Evolutionary conservation across 30 jellyfish, hydroid and myxozoan genomes (phyloP).

Genomic region (Aurelia aurita): DNA sequence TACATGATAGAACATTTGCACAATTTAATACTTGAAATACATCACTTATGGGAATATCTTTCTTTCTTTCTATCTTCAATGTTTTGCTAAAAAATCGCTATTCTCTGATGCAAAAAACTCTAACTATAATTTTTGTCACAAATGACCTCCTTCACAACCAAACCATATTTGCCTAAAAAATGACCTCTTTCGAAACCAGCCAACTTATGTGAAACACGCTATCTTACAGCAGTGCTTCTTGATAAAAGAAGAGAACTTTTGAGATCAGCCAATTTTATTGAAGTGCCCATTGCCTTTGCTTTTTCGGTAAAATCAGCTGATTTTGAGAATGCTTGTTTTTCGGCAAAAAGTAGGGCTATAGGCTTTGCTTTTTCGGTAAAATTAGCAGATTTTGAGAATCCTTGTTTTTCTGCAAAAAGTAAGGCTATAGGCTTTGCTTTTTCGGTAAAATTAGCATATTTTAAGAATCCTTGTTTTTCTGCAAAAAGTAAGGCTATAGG

Average conservation of each 20-base stretch:
- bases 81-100: too few relatives aligned
- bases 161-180: neutral
- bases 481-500: too few relatives aligned
- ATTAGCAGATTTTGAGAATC: neutral
- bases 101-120: too few relatives aligned
- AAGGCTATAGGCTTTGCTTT: neutral
- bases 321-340: neutral
- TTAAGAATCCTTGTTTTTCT: too few relatives aligned
- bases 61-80: neutral
- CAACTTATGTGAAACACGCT: neutral
- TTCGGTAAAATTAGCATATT: neutral
- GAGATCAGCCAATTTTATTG: neutral
- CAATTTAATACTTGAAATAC: too few relatives aligned
- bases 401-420: neutral
- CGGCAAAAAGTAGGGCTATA: neutral
- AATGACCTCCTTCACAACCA: neutral
- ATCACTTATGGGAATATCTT: neutral
- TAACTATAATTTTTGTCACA: too few relatives aligned
- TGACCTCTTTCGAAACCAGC: neutral
- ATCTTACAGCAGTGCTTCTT: neutral
- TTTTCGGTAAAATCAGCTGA: neutral
- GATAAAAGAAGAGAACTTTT: neutral
- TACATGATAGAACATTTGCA: too few relatives aligned
- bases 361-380: neutral
- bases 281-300: neutral